Conservation (phyloP, 2,113 vertebrate species). For the Drymodes brunneopygia region DNA sequence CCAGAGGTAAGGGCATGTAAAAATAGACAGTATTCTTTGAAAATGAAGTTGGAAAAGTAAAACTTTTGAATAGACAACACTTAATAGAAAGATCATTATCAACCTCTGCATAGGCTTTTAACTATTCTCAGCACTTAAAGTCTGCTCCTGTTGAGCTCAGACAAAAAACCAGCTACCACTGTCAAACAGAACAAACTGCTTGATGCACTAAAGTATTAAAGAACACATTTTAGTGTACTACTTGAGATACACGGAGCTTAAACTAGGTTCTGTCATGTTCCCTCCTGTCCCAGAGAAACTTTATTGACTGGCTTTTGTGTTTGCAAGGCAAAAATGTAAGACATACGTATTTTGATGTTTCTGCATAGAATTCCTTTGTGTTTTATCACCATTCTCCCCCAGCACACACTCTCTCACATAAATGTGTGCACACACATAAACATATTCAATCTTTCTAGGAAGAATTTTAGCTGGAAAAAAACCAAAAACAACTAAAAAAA, state of each 20-base stretch:
- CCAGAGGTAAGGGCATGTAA: not conserved
- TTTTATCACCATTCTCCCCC: not conserved
- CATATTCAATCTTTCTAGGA: not conserved
- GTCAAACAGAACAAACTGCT: not conserved
- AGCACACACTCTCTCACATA: not conserved
- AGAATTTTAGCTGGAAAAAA: not conserved
- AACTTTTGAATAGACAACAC: not conserved
- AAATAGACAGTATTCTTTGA: not conserved
- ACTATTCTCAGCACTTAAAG: not conserved
- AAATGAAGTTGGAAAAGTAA: not conserved
- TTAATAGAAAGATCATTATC: not conserved
- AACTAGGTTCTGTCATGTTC: not conserved
- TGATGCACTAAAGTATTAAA: not conserved
- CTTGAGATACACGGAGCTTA: not conserved
- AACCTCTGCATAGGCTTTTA: not conserved
- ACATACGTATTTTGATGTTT: not conserved
- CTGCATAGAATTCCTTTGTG: not conserved
- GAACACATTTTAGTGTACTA: not conserved
- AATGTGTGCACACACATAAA: not conserved
- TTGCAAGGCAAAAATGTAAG: not conserved
- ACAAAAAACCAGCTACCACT: not conserved
- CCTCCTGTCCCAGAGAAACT: not conserved
- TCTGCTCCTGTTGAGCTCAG: not conserved
- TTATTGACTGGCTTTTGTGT: not conserved
- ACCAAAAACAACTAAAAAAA: not conserved